phyloP scores from a whole-genome alignment of 1,140 invertebrate species.

The Ceratina calcarata region DNA sequence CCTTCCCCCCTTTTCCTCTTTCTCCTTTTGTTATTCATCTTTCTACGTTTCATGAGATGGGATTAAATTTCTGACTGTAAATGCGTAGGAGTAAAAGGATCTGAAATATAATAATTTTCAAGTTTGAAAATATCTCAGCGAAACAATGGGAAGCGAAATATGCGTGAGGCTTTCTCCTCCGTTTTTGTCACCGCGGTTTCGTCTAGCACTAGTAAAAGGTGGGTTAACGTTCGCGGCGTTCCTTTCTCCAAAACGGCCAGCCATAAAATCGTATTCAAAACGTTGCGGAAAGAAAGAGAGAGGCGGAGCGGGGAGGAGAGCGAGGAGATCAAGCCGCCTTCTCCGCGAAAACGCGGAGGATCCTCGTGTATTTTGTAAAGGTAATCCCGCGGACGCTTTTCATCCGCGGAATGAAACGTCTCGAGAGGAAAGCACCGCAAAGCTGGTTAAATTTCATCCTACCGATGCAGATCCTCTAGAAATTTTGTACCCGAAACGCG shows the following conservation, averaged over 20 bases:
- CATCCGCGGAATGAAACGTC: constrained; percentile 62
- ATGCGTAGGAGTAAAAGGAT: too few species aligned
- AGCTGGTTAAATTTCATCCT: constrained; percentile 35
- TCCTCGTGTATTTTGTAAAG: constrained; percentile 59
- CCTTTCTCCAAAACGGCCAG: constrained; percentile 37
- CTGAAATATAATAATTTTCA: too few species aligned
- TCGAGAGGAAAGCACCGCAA: constrained; percentile 46
- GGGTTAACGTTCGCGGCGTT: constrained; percentile 6
- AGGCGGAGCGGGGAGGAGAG: constrained; percentile 25
- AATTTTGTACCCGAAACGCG: constrained; percentile 18
- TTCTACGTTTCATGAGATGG: neutral
- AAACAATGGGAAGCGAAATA: too few species aligned
- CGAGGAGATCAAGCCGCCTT: constrained; percentile 47
- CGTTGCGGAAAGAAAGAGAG: neutral
- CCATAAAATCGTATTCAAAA: constrained; percentile 59
- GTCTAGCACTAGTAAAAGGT: constrained; percentile 2
- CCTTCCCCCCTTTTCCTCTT: neutral
- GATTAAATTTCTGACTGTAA: too few species aligned
- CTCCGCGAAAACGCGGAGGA: constrained; percentile 30
- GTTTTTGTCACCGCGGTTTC: neutral
- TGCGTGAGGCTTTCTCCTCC: neutral
- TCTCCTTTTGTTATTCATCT: neutral
- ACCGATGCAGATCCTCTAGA: constrained; percentile 19
- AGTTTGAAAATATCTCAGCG: too few species aligned
- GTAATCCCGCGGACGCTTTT: constrained; percentile 62